Conservation (phyloP, 1,140 invertebrate species). For the Drosophila aff. region DNA sequence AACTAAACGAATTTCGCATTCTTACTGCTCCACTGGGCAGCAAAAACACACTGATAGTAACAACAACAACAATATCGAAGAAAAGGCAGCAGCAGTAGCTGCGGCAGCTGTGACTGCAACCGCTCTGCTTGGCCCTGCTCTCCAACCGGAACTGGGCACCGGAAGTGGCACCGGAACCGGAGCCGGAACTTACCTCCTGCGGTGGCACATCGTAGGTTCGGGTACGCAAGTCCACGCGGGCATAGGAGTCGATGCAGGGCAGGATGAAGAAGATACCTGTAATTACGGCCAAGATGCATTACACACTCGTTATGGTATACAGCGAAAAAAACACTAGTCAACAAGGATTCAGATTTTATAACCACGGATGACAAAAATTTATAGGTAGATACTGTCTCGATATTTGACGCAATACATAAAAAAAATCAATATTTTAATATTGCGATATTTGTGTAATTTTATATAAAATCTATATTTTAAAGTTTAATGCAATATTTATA, state of each 20-base stretch:
- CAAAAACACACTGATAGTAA: constrained; percentile 42
- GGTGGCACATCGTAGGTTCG: constrained; percentile 97
- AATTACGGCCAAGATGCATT: constrained; percentile 55
- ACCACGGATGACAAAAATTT: background rate
- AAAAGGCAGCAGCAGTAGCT: constrained; percentile 17
- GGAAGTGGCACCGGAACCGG: constrained; percentile 31
- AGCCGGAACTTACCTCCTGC: constrained; percentile 91
- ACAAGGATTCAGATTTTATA: background rate
- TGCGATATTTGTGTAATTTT: no score
- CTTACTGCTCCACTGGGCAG: constrained; percentile 29
- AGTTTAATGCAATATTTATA: no score
- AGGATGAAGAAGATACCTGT: constrained; percentile 97
- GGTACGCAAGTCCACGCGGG: constrained; percentile 95
- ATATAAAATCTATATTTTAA: no score
- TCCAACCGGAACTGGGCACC: constrained; percentile 13
- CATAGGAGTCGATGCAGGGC: constrained; percentile 97
- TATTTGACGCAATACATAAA: background rate
- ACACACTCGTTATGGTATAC: constrained; percentile 19
- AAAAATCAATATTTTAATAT: background rate
- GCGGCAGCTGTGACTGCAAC: constrained; percentile 24
- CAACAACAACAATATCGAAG: constrained; percentile 52
- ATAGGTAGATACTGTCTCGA: background rate
- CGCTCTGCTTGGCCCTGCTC: constrained; percentile 5
- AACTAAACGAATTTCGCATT: constrained; percentile 49
- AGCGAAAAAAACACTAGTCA: constrained; percentile 4